A percentile compares a stretch with the other conserved stretches of the same genome.
phyloP scores from a whole-genome alignment of 2,888 invertebrate genomes.

The Deroplatys truncata region DNA sequence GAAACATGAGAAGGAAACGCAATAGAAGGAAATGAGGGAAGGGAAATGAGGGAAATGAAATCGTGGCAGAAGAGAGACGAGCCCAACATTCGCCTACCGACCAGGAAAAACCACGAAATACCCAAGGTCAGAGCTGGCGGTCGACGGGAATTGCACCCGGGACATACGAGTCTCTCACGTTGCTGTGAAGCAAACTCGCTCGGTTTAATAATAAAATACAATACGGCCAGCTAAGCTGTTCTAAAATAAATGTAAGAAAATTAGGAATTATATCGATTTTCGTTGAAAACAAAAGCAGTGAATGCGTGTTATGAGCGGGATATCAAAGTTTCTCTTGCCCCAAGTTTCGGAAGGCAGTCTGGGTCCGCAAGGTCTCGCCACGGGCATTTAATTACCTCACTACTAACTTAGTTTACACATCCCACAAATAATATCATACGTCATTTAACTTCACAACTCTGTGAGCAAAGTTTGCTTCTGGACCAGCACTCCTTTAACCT shows the following conservation, averaged over 20 bases:
- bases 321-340: neutral
- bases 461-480: neutral
- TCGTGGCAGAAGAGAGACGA: too few relatives aligned
- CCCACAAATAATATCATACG: neutral
- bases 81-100: too few relatives aligned
- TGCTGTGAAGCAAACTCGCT: too few relatives aligned
- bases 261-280: neutral
- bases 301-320: neutral
- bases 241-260: neutral
- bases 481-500: neutral
- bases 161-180: too few relatives aligned
- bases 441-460: slow-evolving; percentile 4
- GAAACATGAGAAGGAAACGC: too few relatives aligned
- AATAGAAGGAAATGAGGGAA: too few relatives aligned
- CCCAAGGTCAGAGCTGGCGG: too few relatives aligned
- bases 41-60: too few relatives aligned
- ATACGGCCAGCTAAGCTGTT: neutral
- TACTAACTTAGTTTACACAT: neutral
- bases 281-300: neutral
- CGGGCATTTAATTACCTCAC: neutral
- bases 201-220: too few relatives aligned
- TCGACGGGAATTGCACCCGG: too few relatives aligned
- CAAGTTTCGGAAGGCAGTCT: neutral
- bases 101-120: too few relatives aligned
- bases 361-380: neutral